phyloP scores from a whole-genome alignment of 2,888 invertebrate species.

The Rhagium mordax region DNA sequence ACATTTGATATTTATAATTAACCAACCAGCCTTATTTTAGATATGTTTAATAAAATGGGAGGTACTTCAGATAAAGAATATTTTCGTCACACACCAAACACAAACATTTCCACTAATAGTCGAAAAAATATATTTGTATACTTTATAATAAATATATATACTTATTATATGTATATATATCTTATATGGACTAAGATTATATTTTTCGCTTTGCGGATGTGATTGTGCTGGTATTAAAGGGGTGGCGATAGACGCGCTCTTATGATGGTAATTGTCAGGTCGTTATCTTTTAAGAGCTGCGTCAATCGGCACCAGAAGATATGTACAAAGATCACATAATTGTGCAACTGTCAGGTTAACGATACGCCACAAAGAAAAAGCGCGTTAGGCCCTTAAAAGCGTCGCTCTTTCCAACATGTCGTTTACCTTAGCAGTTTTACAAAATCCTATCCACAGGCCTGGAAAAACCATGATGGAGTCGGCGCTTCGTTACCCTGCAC shows the following conservation, averaged over 20 bases:
- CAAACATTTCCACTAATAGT: conserved; percentile 65
- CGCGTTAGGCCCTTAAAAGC: conserved; percentile 63
- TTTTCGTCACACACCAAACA: conserved; percentile 64
- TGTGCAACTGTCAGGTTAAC: conserved; percentile 41
- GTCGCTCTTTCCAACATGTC: conserved; percentile 38
- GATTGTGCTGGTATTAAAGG: conserved; percentile 61
- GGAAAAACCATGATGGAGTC: conserved; percentile 31
- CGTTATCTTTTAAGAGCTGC: conserved; percentile 65
- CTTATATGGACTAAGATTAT: conserved; percentile 56
- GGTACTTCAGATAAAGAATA: conserved; percentile 57
- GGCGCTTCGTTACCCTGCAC: conserved; percentile 57
- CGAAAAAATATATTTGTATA: conserved; percentile 69
- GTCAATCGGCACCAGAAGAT: conserved; percentile 57
- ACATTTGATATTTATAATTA: conserved; percentile 66
- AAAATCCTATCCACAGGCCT: conserved; percentile 25
- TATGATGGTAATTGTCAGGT: conserved; percentile 67
- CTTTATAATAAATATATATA: conserved; percentile 52
- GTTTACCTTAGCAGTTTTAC: conserved; percentile 29
- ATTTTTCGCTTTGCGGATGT: conserved; percentile 59
- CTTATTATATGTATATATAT: conserved; percentile 50
- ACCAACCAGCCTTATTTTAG: conserved; percentile 65
- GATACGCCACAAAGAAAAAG: conserved; percentile 42
- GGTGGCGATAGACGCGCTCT: conserved; percentile 45
- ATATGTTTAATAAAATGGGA: conserved; percentile 47
- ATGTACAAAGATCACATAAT: conserved; percentile 67